Evolutionary conservation across 2,113 vertebrate genomes (phyloP).

Genomic region (Eulemur rufifrons): DNA sequence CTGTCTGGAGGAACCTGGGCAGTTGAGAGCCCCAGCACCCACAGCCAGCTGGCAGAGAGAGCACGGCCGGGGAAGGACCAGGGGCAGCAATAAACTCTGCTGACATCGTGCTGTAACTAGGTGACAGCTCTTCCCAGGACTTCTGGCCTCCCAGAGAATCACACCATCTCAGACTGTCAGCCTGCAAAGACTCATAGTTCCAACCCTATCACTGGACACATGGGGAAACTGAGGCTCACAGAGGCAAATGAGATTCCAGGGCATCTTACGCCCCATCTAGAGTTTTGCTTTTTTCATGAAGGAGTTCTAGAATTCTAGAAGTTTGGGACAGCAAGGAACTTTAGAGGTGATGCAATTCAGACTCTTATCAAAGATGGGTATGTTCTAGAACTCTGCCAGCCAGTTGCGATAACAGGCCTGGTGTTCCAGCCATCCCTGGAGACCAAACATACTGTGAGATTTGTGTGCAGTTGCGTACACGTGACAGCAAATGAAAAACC

Average conservation of each 20-base stretch:
- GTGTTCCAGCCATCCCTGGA: not conserved
- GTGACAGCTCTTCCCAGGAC: not conserved
- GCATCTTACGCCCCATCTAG: not conserved
- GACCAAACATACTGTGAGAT: not conserved
- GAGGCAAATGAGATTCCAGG: not conserved
- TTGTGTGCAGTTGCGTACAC: not conserved
- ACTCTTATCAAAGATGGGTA: not conserved
- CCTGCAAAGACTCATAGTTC: not conserved
- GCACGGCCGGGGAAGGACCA: not conserved
- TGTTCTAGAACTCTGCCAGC: not conserved
- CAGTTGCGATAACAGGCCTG: not conserved
- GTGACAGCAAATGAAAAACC: not conserved
- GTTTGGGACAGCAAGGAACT: not conserved
- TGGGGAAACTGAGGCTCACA: not conserved
- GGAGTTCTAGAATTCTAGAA: not conserved
- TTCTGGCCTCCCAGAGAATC: not conserved
- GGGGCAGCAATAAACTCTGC: not conserved
- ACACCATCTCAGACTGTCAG: not conserved
- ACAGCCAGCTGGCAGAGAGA: not conserved
- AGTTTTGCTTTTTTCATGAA: not conserved
- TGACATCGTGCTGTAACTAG: not conserved
- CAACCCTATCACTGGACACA: not conserved
- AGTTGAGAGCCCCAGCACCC: not conserved
- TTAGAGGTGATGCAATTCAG: not conserved
- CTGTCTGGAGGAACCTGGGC: not conserved